These are phyloP conservation scores for Calyptomena viridis DNA, from an alignment of 2,113 vertebrate species.

Conservation along the genomic window DNA sequence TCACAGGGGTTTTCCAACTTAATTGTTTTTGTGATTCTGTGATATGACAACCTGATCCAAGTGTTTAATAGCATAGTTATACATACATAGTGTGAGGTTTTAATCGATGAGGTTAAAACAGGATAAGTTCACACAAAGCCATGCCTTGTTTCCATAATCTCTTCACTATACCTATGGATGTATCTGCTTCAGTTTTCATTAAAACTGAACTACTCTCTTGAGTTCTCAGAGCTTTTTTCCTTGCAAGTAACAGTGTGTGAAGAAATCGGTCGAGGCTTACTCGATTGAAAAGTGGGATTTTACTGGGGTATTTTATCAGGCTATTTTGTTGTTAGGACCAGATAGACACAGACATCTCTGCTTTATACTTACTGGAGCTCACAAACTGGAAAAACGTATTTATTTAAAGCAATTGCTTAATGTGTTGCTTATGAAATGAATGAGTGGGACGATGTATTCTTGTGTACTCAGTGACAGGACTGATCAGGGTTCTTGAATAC, in stretches of 20 bases:
- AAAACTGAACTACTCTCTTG: neutral
- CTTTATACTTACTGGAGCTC: neutral
- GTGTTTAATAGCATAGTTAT: neutral
- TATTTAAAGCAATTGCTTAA: neutral
- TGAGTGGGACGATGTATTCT: neutral
- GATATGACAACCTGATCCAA: neutral
- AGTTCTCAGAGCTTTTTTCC: neutral
- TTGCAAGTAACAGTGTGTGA: neutral
- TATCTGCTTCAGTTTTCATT: neutral
- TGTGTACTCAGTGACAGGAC: neutral
- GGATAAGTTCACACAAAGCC: neutral
- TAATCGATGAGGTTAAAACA: neutral
- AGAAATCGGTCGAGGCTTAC: neutral
- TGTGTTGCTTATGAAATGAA: neutral
- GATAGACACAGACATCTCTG: neutral
- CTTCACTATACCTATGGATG: fast-evolving
- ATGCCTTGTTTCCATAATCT: neutral
- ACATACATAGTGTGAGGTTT: neutral
- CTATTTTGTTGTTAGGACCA: neutral
- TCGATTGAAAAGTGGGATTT: neutral
- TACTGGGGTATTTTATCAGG: neutral
- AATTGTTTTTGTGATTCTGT: neutral
- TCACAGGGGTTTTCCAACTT: neutral
- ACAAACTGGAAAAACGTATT: neutral
- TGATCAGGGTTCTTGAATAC: neutral